A percentile compares a stretch with the other conserved stretches of the same genome.
Evolutionary conservation across 37 sponge, comb jelly and placozoan genomes (phyloP).

Genomic region (Spongilla lacustris): DNA sequence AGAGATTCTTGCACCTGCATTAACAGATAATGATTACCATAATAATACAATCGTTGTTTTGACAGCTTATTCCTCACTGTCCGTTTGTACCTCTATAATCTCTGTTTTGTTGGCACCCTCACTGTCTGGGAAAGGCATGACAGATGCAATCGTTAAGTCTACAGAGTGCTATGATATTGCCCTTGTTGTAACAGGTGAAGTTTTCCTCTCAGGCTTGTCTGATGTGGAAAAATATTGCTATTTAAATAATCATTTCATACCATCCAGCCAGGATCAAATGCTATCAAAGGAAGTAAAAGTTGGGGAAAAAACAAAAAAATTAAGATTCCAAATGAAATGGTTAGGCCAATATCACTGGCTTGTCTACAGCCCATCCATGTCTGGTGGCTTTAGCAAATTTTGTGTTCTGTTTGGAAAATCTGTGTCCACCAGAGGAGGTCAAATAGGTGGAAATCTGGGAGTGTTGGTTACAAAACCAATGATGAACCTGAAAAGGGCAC

Average conservation of each 20-base stretch:
- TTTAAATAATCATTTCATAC: not conserved
- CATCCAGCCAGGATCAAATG: not conserved
- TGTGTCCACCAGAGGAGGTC: not conserved
- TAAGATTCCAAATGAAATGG: not conserved
- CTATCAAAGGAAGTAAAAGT: not conserved
- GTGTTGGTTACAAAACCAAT: too few relatives aligned
- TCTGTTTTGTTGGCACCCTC: too few relatives aligned
- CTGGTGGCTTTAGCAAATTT: not conserved
- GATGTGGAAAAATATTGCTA: conserved; percentile 2
- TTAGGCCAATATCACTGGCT: not conserved
- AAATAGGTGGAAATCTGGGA: not conserved
- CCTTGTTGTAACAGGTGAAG: too few relatives aligned
- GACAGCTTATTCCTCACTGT: too few relatives aligned
- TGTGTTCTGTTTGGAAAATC: conserved; percentile 1
- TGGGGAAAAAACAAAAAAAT: not conserved
- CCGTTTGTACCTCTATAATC: too few relatives aligned
- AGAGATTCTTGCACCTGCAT: too few relatives aligned
- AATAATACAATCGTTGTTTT: too few relatives aligned
- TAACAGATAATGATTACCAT: too few relatives aligned
- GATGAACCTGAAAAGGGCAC: too few relatives aligned
- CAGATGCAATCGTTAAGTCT: too few relatives aligned
- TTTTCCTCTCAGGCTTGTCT: not conserved
- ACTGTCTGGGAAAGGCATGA: too few relatives aligned
- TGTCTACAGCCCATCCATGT: not conserved
- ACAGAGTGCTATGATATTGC: too few relatives aligned